A percentile compares a stretch with the other conserved stretches of the same genome.
Conservation (phyloP, 2,797 vertebrate genomes). For the Iguana delicatissima region DNA sequence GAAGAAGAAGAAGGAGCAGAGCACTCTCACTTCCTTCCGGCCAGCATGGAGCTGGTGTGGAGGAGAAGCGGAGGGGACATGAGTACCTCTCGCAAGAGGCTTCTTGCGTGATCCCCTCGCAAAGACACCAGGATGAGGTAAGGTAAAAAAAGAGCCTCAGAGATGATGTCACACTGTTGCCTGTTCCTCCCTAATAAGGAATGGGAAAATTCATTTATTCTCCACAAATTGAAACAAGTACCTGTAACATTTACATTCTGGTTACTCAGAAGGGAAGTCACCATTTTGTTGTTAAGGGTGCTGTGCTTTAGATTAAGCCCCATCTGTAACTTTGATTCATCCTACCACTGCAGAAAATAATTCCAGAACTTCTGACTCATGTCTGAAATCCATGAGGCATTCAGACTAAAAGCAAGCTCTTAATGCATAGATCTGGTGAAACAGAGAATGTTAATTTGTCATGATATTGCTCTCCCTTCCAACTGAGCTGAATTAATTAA, state of each 20-base stretch:
- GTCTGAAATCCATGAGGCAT: background rate
- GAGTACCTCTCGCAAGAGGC: too few species aligned
- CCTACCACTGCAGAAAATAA: background rate
- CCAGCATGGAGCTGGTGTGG: too few species aligned
- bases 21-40: too few species aligned
- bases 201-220: background rate
- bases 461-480: background rate
- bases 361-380: background rate
- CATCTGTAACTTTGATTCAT: background rate
- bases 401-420: background rate
- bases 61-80: too few species aligned
- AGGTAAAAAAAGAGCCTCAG: background rate
- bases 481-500: background rate
- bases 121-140: too few species aligned
- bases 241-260: background rate
- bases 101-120: too few species aligned
- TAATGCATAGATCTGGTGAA: background rate
- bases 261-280: background rate
- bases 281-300: background rate
- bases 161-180: background rate
- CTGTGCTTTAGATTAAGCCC: background rate
- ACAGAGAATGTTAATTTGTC: background rate
- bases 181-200: background rate
- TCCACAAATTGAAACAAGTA: background rate
- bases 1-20: too few species aligned